Conservation (phyloP, 2,113 vertebrate species). For the Falco punctatus region DNA sequence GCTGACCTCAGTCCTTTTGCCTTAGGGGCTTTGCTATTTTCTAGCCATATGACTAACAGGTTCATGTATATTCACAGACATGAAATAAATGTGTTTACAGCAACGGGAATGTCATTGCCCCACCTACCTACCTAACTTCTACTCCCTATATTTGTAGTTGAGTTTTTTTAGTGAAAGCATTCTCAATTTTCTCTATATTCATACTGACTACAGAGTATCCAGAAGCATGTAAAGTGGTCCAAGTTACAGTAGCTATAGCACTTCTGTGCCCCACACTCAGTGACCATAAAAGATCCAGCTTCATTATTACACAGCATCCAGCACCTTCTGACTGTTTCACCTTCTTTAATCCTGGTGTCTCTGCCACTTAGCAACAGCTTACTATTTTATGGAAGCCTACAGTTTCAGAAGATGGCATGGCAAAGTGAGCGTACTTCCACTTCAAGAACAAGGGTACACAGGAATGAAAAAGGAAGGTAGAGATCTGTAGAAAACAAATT, state of each 20-base stretch:
- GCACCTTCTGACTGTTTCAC: background rate
- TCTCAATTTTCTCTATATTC: background rate
- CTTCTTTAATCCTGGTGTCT: background rate
- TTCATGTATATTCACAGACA: background rate
- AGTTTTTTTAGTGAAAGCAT: rapidly evolving
- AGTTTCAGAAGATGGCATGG: background rate
- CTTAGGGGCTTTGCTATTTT: background rate
- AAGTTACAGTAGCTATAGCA: background rate
- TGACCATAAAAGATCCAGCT: background rate
- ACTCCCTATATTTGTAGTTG: background rate
- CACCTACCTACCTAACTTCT: background rate
- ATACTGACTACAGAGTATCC: background rate
- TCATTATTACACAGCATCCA: background rate
- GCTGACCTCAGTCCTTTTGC: background rate
- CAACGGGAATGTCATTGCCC: background rate
- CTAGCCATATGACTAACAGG: background rate
- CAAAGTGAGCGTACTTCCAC: background rate
- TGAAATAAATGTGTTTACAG: background rate
- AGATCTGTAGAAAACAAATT: background rate
- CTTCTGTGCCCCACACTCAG: background rate
- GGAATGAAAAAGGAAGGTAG: background rate
- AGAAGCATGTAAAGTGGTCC: background rate
- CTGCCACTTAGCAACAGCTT: background rate
- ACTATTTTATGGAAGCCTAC: background rate
- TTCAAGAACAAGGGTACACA: background rate